phyloP scores from a whole-genome alignment of 2,888 invertebrate genomes.

The Phortica magna region DNA sequence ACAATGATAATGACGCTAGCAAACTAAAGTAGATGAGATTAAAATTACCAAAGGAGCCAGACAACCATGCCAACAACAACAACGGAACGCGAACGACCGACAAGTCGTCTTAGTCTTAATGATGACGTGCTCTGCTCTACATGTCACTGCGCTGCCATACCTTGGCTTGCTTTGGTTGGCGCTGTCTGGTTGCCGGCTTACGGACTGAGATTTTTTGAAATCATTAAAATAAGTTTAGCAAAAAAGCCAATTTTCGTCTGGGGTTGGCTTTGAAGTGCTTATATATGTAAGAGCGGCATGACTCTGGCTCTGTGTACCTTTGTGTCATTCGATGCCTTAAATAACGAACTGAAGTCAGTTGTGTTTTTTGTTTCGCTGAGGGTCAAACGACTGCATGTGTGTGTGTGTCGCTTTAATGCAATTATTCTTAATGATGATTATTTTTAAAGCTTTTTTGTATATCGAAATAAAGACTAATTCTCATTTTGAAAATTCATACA shows the following conservation, averaged over 20 bases:
- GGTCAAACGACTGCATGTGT: not conserved
- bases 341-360: not conserved
- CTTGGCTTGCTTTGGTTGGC: slow-evolving; percentile 29
- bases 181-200: slow-evolving; percentile 25
- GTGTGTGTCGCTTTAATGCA: slow-evolving; percentile 4
- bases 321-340: slow-evolving; percentile 31
- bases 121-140: too few species aligned
- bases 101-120: slow-evolving; percentile 44
- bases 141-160: too few species aligned
- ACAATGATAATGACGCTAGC: slow-evolving; percentile 17
- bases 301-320: slow-evolving; percentile 5
- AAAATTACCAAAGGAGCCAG: slow-evolving; percentile 53
- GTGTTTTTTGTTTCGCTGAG: not conserved
- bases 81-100: slow-evolving; percentile 4
- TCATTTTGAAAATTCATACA: not conserved
- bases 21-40: slow-evolving; percentile 54
- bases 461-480: too few species aligned
- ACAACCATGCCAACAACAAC: not conserved
- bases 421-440: slow-evolving; percentile 29
- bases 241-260: slow-evolving; percentile 31
- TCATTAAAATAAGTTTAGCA: slow-evolving; percentile 51
- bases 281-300: not conserved
- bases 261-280: not conserved
- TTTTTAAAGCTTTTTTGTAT: not conserved
- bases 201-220: slow-evolving; percentile 40